phyloP scores from a whole-genome alignment of 2,113 vertebrate species.

The Ammodytes marinus region DNA sequence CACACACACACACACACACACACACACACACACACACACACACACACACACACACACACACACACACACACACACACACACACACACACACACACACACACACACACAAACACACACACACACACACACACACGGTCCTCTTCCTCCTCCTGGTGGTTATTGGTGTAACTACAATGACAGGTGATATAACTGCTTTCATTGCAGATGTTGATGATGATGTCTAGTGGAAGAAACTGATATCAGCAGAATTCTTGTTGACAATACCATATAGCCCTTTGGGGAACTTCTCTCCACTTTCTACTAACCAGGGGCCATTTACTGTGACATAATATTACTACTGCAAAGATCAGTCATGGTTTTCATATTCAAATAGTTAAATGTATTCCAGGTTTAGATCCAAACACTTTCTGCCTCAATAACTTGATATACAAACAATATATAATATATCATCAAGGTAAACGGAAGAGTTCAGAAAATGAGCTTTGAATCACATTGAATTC shows the following conservation, averaged over 20 bases:
- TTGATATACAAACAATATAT: neutral
- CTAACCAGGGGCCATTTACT: neutral
- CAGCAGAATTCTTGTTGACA: neutral
- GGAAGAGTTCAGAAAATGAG: neutral
- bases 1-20: slow-evolving; percentile 6
- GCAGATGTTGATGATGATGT: neutral
- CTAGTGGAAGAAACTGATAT: neutral
- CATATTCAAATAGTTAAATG: neutral
- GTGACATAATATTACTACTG: neutral
- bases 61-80: too few relatives aligned
- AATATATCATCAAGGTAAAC: neutral
- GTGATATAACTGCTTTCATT: neutral
- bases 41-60: neutral
- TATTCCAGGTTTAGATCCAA: neutral
- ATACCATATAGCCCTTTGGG: too few relatives aligned
- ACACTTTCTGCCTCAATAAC: neutral
- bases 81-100: neutral
- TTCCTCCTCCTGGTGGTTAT: slow-evolving; percentile 60
- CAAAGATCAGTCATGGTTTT: neutral
- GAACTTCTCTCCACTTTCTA: neutral
- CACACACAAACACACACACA: neutral
- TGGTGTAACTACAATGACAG: slow-evolving; percentile 21
- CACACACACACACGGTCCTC: slow-evolving; percentile 20
- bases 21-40: neutral
- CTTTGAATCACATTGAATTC: neutral